Conservation (phyloP, 1,140 invertebrate species). For the Saxidomus purpurata region DNA sequence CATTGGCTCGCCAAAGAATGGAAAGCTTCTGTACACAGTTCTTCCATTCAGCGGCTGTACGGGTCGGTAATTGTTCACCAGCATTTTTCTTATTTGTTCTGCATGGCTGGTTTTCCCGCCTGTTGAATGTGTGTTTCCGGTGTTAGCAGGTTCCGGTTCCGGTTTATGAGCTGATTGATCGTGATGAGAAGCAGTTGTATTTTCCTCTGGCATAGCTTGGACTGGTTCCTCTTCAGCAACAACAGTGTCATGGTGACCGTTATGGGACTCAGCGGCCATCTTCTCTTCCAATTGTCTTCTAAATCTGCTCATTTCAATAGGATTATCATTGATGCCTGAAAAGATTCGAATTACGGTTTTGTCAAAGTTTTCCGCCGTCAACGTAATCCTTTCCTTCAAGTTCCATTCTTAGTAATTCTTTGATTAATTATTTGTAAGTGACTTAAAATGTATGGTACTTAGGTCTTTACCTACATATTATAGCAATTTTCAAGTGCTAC, state of each 20-base stretch:
- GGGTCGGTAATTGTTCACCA: constrained; percentile 82
- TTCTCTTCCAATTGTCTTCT: constrained; percentile 51
- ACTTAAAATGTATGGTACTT: no score
- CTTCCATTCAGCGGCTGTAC: constrained; percentile 80
- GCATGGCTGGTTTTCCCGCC: not conserved
- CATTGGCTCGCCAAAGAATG: constrained; percentile 54
- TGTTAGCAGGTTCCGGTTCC: not conserved
- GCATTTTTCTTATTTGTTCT: constrained; percentile 61
- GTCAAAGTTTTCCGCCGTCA: no score
- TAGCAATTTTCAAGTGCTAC: no score
- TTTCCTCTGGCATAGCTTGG: constrained; percentile 12
- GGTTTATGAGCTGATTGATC: not conserved
- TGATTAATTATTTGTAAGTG: no score
- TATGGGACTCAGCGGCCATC: not conserved
- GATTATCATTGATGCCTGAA: constrained; percentile 50
- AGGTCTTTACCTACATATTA: no score
- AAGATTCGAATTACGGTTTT: no score
- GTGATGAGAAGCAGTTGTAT: constrained; percentile 15
- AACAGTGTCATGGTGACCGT: not conserved
- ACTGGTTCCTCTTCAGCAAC: constrained; percentile 1
- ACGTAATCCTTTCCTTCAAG: no score
- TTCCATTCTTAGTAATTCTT: no score
- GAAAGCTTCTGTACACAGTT: constrained; percentile 78
- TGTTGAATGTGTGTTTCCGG: not conserved
- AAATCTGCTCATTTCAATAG: constrained; percentile 22